A percentile compares a stretch with the other conserved stretches of the same genome.
Conservation (phyloP, 2,888 invertebrate genomes). For the Conomelus anceps region DNA sequence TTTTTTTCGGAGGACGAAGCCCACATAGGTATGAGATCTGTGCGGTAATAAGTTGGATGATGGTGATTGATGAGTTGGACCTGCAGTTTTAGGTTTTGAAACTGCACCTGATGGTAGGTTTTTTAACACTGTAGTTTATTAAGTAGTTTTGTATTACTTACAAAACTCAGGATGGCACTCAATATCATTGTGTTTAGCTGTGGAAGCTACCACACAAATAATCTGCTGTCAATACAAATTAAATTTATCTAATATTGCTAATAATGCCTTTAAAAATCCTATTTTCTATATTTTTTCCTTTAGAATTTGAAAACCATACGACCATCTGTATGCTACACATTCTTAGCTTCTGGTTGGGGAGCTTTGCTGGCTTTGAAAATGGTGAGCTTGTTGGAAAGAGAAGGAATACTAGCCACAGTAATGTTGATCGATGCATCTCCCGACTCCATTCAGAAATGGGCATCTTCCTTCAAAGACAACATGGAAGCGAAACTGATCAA, state of each 20-base stretch:
- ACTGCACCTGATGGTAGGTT: no score
- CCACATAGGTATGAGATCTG: no score
- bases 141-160: no score
- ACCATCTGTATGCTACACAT: background rate
- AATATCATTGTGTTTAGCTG: no score
- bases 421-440: slow-evolving; percentile 5
- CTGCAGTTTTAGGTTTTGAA: no score
- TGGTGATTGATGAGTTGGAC: no score
- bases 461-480: background rate
- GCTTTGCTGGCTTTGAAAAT: background rate
- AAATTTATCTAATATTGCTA: background rate
- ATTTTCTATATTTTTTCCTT: background rate
- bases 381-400: slow-evolving; percentile 1
- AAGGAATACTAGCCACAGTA: background rate
- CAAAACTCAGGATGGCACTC: no score
- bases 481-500: background rate
- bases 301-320: background rate
- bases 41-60: no score
- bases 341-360: slow-evolving; percentile 7
- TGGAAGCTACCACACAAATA: no score
- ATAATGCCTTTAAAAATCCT: background rate
- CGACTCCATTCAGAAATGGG: background rate
- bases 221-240: no score
- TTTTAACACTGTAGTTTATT: no score
- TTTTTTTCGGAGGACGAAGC: no score